Evolutionary conservation across 2,888 invertebrate genomes (phyloP), one percentile per base, ranked within the genome.

Genomic region (Leptopterna dolabrata): DNA sequence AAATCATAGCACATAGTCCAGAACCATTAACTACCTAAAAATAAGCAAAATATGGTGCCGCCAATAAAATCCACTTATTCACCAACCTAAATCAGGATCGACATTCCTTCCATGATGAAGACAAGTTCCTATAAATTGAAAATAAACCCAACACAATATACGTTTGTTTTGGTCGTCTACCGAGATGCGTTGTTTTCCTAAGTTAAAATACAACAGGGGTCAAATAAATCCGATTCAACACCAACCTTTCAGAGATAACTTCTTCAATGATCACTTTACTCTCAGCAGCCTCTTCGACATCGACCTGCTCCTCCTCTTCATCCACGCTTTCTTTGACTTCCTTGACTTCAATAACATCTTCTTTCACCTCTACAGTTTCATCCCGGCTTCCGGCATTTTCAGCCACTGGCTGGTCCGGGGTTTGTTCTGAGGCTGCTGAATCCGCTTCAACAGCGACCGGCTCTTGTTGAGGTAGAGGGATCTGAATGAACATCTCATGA

Each of bases 391-490:
- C 29, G 16, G 29, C 82, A 16, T 11, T 41, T 9, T 6, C 41
- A n/a, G 45, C 14, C 47, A 47, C 47, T 14, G 7, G 1, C 14
- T 14, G 14, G 11, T 24, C 29, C n/a, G 29, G 14, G 41, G 13
- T 43, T 80, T 19, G 27, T n/a, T 45, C 88, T 1, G 78, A 87
- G 30, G 86, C 80, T 63, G 76, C 63, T 70, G 71, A 73, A 71
- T 82, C 84, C 78, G 47, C 87, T 83, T 82, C 87, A 81, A 87
- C 76, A 55, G 24, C 6, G n/a, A 41, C 70, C n/a, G 43, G 29
- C n/a, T 83, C 71, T 16, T 71, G 70, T 70, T 30, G 30, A 19
- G 83, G 83, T 36, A 83, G 27, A 36, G 83, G 63, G 13, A 83
- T 83, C 83, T 83, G 43, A 41, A 41, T 11, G 9, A 41, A 30